Conservation (phyloP, 2,797 vertebrate species). For the Salmo trutta region DNA sequence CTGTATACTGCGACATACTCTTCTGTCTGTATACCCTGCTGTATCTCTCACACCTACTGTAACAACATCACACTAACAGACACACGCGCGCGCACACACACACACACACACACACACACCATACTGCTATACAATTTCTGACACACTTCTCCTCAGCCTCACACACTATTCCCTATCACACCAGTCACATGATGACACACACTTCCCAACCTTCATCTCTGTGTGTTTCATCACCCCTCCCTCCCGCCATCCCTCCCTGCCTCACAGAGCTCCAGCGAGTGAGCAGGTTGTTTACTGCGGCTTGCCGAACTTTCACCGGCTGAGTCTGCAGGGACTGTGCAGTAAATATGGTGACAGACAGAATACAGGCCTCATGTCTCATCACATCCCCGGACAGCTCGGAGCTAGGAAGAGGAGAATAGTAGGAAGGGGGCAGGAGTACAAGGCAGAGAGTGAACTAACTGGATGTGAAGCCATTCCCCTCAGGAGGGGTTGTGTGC, state of each 20-base stretch:
- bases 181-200: not conserved
- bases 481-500: slow-evolving; percentile 1
- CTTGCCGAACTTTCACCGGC: slow-evolving; percentile 36
- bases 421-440: not conserved
- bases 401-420: not conserved
- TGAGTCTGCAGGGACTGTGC: slow-evolving; percentile 35
- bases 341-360: slow-evolving; percentile 43
- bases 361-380: slow-evolving; percentile 31
- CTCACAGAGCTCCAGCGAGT: not conserved
- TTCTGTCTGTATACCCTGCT: not conserved
- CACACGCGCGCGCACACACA: not conserved
- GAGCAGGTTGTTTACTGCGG: slow-evolving; percentile 41
- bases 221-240: not conserved
- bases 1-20: not conserved
- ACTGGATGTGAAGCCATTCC: not conserved
- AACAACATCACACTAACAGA: not conserved
- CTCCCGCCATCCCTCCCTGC: not conserved
- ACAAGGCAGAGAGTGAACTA: not conserved
- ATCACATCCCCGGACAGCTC: slow-evolving; percentile 17
- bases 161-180: not conserved
- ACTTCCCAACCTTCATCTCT: not conserved
- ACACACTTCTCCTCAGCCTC: not conserved
- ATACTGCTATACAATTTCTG: not conserved
- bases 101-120: not conserved
- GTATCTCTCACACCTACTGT: not conserved